Evolutionary conservation across 2,888 invertebrate species (phyloP), one percentile per base, ranked within the genome.

Genomic region (Drosophila multiciliata): DNA sequence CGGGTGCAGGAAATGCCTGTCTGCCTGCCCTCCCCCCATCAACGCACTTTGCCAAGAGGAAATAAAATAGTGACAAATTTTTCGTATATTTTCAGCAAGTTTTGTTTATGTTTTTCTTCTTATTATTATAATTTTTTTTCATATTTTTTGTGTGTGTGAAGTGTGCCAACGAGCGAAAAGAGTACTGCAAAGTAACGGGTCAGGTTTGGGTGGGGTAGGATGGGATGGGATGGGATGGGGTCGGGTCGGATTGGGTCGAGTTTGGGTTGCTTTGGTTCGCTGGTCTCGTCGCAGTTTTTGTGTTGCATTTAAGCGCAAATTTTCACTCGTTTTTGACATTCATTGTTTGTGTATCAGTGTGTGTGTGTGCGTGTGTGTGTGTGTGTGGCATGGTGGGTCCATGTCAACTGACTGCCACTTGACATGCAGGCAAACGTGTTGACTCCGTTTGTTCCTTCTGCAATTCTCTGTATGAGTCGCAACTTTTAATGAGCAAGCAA

Each of bases 401-500:
- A n/a, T 17, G 40, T 63, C 72, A 65, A 74, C 73, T 89, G 84
- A 74, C 87, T 89, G 87, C 71, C 89, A 85, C 89, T 85, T 85
- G 89, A 84, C 85, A 85, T 87, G 85, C 85, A 65, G 79, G 80
- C 80, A 83, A 88, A 83, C 89, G 89, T 84, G 83, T 89, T 86
- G 89, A 86, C 89, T 89, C 73, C 77, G 64, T 20, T 55, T 40
- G 36, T 52, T 64, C 66, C 69, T 72, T 73, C 64, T 75, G 79
- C 84, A 89, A 45, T 45, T 89, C 87, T 89, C 87, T 89, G 82
- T 89, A 81, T 89, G 78, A 81, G 87, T 88, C 82, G 84, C 89
- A 89, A 85, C 82, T 89, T 85, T 85, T 85, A 89, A 85, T 85
- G 85, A 89, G 85, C 87, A 79, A 75, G 84, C 89, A 85, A 85